Evolutionary conservation across 2,797 vertebrate genomes (phyloP).

Genomic region (Anguilla pacifica): DNA sequence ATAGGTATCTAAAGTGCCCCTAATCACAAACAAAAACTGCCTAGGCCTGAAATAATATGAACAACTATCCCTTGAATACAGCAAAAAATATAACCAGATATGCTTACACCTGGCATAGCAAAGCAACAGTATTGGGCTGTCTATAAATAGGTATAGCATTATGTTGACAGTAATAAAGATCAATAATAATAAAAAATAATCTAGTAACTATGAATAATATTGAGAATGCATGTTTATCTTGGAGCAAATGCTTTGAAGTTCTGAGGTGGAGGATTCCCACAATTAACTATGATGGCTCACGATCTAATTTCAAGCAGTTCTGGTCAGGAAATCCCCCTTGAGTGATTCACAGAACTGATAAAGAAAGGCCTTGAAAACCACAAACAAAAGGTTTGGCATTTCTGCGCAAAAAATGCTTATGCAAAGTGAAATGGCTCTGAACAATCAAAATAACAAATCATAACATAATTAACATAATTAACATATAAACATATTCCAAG

Average conservation of each 20-base stretch:
- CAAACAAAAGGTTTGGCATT: not conserved
- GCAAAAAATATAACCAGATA: too few relatives aligned
- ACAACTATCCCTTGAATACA: not conserved
- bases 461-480: not conserved
- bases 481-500: not conserved
- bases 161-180: not conserved
- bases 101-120: too few relatives aligned
- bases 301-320: not conserved
- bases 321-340: not conserved
- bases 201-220: not conserved
- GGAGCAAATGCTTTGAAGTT: not conserved
- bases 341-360: not conserved
- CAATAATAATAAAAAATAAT: not conserved
- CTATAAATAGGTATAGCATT: not conserved
- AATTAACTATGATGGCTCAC: not conserved
- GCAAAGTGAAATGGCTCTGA: not conserved
- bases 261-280: not conserved
- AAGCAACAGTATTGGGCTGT: too few relatives aligned
- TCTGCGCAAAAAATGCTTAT: not conserved
- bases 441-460: not conserved
- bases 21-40: not conserved
- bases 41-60: not conserved
- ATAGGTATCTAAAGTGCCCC: too few relatives aligned
- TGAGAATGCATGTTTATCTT: not conserved
- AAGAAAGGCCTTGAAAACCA: not conserved